Conservation (phyloP, 2,113 vertebrate genomes). For the Aramus guarauna region DNA sequence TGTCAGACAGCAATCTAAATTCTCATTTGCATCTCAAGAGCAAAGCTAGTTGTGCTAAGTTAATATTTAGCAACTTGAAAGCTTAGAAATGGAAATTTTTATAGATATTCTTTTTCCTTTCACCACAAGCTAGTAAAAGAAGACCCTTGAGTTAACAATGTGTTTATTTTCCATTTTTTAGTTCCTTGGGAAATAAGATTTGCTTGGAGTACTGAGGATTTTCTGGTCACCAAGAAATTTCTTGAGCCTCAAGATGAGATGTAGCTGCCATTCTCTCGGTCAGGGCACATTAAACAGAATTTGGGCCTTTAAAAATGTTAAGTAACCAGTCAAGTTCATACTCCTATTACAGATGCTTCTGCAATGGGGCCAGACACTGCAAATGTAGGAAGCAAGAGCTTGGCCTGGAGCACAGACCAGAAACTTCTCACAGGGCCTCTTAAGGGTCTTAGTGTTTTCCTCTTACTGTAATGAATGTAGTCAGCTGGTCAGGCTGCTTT, state of each 20-base stretch:
- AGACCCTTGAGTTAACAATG: neutral
- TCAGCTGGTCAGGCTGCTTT: neutral
- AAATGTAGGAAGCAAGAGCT: neutral
- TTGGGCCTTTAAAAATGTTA: neutral
- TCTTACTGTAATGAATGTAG: neutral
- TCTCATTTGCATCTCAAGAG: conserved; percentile 10
- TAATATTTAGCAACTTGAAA: conserved; percentile 6
- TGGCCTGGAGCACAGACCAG: neutral
- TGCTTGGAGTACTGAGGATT: neutral
- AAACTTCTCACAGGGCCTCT: neutral
- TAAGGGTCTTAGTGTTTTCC: neutral
- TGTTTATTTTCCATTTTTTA: neutral
- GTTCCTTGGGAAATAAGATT: neutral
- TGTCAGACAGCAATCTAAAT: neutral
- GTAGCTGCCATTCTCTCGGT: neutral
- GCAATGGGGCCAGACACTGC: neutral
- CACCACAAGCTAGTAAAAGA: neutral
- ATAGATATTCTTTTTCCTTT: neutral
- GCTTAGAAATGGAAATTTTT: neutral
- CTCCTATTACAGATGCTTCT: neutral
- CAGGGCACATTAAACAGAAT: neutral
- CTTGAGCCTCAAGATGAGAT: neutral
- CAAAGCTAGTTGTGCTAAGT: neutral
- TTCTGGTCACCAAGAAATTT: neutral
- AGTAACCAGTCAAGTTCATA: neutral